These are phyloP conservation scores for Plecturocebus donacophilus DNA, from an alignment of 2,113 vertebrate species.

Conservation along the genomic window DNA sequence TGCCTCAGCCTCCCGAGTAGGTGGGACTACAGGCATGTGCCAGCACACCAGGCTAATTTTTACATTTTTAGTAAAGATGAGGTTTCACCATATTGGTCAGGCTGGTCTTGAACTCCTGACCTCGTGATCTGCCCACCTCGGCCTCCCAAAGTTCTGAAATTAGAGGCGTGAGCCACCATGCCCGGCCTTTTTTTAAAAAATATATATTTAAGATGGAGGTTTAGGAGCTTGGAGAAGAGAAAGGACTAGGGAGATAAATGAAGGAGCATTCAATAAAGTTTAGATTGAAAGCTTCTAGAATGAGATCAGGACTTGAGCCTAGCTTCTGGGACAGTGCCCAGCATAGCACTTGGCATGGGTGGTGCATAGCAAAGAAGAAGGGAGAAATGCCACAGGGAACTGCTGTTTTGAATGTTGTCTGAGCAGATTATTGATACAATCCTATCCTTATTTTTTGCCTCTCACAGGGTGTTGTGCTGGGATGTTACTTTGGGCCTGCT, in stretches of 20 bases:
- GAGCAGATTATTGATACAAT: background rate
- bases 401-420: background rate
- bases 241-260: background rate
- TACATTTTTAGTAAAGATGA: too few relatives aligned
- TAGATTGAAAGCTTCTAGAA: background rate
- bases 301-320: background rate
- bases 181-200: background rate
- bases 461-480: conserved; percentile 91
- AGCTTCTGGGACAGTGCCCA: background rate
- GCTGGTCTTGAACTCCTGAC: too few relatives aligned
- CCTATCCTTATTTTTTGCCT: background rate
- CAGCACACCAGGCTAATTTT: too few relatives aligned
- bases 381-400: background rate
- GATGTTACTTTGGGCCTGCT: conserved; percentile 95
- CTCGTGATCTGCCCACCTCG: too few relatives aligned
- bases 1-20: too few relatives aligned
- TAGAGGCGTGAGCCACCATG: too few relatives aligned
- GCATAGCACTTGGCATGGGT: background rate
- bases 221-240: background rate
- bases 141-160: too few relatives aligned
- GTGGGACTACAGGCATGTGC: too few relatives aligned
- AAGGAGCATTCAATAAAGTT: background rate
- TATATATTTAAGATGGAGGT: background rate
- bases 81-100: too few relatives aligned
- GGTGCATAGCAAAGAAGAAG: background rate